Evolutionary conservation across 2,888 invertebrate genomes (phyloP).

Genomic region (Cantharis rufa): DNA sequence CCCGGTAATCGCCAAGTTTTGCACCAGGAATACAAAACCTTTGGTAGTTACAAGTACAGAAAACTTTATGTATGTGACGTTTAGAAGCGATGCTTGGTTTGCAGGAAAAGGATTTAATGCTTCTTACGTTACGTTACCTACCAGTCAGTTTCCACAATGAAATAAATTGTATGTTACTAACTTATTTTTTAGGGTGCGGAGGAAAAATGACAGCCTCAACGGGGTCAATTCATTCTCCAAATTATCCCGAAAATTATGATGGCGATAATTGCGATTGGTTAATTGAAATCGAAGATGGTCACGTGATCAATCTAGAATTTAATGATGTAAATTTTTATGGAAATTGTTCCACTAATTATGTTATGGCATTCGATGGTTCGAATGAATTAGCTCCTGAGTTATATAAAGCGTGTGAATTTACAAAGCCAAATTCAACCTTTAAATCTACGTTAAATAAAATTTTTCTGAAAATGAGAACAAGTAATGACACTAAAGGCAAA

Average conservation of each 20-base stretch:
- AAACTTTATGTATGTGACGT: constrained; percentile 71
- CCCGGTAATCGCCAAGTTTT: constrained; percentile 61
- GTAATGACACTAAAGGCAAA: constrained; percentile 63
- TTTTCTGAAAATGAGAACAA: constrained; percentile 67
- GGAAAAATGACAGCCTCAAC: constrained; percentile 64
- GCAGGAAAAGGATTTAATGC: constrained; percentile 69
- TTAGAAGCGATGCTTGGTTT: constrained; percentile 63
- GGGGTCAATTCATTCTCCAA: constrained; percentile 77
- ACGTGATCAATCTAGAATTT: constrained; percentile 71
- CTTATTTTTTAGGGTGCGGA: constrained; percentile 68
- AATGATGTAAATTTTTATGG: constrained; percentile 63
- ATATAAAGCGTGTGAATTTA: constrained; percentile 62
- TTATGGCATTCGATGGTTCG: constrained; percentile 60
- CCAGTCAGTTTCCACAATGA: constrained; percentile 54
- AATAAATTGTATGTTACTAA: not conserved
- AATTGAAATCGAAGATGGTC: constrained; percentile 68
- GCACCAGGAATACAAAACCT: constrained; percentile 57
- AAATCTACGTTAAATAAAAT: constrained; percentile 66
- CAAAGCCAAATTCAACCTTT: constrained; percentile 56
- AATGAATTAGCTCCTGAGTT: constrained; percentile 58
- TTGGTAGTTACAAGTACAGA: constrained; percentile 64
- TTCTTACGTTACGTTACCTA: constrained; percentile 58
- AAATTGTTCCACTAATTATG: constrained; percentile 41
- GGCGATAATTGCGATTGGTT: constrained; percentile 79
- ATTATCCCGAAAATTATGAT: constrained; percentile 83